These are phyloP conservation scores for Parnassius orleans DNA, from an alignment of 2,888 invertebrate genomes.

Conservation along the genomic window DNA sequence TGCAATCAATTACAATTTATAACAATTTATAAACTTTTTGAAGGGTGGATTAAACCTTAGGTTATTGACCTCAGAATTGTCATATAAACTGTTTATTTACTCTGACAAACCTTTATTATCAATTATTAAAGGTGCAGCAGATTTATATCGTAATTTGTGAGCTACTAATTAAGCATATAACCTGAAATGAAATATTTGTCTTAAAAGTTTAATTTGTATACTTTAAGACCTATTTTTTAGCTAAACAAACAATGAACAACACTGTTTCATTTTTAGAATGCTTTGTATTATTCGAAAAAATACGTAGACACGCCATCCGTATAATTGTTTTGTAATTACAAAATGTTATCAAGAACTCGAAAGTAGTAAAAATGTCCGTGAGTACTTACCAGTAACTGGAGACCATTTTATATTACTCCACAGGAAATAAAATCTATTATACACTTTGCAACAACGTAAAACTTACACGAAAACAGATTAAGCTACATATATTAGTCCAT, in stretches of 20 bases:
- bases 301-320: background rate
- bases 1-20: too few species aligned
- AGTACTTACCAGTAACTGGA: conserved; percentile 41
- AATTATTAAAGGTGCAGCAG: too few species aligned
- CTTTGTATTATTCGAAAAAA: background rate
- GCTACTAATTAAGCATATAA: too few species aligned
- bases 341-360: conserved; percentile 40
- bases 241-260: conserved; percentile 22
- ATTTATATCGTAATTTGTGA: too few species aligned
- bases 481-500: conserved; percentile 43
- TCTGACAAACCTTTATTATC: background rate
- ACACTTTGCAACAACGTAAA: conserved; percentile 40
- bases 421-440: conserved; percentile 35
- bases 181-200: background rate
- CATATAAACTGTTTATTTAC: background rate
- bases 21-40: too few species aligned
- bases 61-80: conserved; percentile 17
- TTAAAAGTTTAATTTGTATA: background rate
- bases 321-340: conserved; percentile 36
- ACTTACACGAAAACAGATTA: conserved; percentile 51
- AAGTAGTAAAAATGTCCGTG: conserved; percentile 37
- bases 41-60: conserved; percentile 2
- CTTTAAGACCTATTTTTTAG: background rate
- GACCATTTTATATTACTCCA: conserved; percentile 49
- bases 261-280: background rate